Evolutionary conservation across 2,888 invertebrate genomes (phyloP).

Genomic region (Lasioglossum malachurum): DNA sequence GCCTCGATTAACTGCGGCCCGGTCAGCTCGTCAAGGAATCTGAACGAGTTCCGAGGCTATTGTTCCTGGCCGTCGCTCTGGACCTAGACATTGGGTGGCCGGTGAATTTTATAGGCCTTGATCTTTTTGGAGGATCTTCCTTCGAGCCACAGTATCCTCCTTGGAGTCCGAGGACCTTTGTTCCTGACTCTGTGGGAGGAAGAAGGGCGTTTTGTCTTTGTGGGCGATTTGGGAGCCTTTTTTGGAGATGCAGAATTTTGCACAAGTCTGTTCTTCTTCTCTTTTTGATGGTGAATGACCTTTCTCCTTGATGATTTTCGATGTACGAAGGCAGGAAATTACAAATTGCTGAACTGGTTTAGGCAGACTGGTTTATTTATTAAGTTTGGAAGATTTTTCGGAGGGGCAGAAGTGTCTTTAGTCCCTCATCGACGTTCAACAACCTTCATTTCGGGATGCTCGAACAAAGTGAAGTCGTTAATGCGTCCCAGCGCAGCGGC

Average conservation of each 20-base stretch:
- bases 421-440: neutral
- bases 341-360: neutral
- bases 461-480: neutral
- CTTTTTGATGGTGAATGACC: neutral
- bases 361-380: neutral
- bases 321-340: neutral
- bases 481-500: neutral
- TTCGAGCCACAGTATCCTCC: neutral
- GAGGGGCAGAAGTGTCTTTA: neutral
- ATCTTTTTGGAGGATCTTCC: neutral
- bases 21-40: slow-evolving; percentile 34
- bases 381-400: neutral
- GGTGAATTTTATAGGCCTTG: neutral
- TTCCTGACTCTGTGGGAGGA: neutral
- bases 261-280: neutral
- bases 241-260: neutral
- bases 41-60: slow-evolving; percentile 32
- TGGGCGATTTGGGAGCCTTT: neutral
- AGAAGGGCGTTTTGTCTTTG: neutral
- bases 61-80: neutral
- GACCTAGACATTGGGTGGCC: neutral
- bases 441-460: neutral
- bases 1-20: slow-evolving; percentile 50
- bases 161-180: neutral
- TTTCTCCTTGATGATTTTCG: neutral